phyloP scores from a whole-genome alignment of 1,140 invertebrate species.

The Plutomurus gul region DNA sequence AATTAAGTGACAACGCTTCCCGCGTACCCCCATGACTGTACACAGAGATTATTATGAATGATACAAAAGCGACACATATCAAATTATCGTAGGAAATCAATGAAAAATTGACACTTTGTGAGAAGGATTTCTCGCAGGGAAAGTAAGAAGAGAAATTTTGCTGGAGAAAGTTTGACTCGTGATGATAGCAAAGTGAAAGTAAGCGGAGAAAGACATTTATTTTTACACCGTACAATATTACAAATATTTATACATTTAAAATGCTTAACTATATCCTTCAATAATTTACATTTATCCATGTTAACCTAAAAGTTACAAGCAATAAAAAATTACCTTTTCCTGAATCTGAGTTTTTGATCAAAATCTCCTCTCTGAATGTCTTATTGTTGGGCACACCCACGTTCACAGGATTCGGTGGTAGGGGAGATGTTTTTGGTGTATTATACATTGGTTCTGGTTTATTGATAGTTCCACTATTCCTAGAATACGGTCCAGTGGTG shows the following conservation, averaged over 20 bases:
- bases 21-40: constrained; percentile 97
- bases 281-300: too few relatives aligned
- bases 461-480: not conserved
- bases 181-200: not conserved
- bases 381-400: constrained; percentile 6
- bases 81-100: too few relatives aligned
- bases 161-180: too few relatives aligned
- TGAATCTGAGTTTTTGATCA: constrained; percentile 89
- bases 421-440: not conserved
- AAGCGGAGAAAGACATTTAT: not conserved
- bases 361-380: constrained; percentile 75
- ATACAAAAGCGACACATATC: not conserved
- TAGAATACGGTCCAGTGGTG: not conserved
- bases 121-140: too few relatives aligned
- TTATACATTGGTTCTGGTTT: constrained; percentile 14
- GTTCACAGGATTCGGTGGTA: not conserved
- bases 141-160: too few relatives aligned
- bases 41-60: not conserved
- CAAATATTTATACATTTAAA: not conserved
- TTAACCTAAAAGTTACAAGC: not conserved
- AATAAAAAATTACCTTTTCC: constrained; percentile 76
- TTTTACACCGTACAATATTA: not conserved
- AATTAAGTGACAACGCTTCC: constrained; percentile 93
- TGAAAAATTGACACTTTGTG: too few relatives aligned
- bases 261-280: not conserved